Conservation (phyloP, 2,888 invertebrate genomes). For the Tetramorium bicarinatum region DNA sequence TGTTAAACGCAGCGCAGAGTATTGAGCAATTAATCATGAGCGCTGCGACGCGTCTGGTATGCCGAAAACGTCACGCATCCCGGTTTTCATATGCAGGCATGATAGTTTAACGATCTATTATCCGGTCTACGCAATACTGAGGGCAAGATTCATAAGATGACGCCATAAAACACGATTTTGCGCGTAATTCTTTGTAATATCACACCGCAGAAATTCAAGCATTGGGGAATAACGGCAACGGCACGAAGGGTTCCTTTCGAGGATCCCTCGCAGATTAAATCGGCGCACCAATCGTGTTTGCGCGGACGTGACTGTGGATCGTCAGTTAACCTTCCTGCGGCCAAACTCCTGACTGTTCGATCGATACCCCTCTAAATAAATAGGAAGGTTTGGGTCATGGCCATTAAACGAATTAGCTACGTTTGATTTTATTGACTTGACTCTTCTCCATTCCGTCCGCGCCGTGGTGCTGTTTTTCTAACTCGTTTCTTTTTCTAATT, state of each 20-base stretch:
- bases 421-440: slow-evolving; percentile 81
- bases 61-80: slow-evolving; percentile 38
- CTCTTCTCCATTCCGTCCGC: slow-evolving; percentile 49
- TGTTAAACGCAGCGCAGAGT: slow-evolving; percentile 37
- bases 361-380: slow-evolving; percentile 82
- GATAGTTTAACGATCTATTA: slow-evolving; percentile 43
- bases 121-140: slow-evolving; percentile 14
- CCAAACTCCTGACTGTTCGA: slow-evolving; percentile 58
- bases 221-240: slow-evolving; percentile 51
- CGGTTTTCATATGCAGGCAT: slow-evolving; percentile 16
- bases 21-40: slow-evolving; percentile 47
- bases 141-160: slow-evolving; percentile 15
- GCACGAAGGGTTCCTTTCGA: slow-evolving; percentile 72
- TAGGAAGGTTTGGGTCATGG: slow-evolving; percentile 78
- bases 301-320: slow-evolving; percentile 82
- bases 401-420: slow-evolving; percentile 83
- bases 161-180: slow-evolving; percentile 18
- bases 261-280: slow-evolving; percentile 77
- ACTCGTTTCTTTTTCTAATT: slow-evolving; percentile 19
- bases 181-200: slow-evolving; percentile 30
- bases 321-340: slow-evolving; percentile 71
- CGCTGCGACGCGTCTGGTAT: slow-evolving; percentile 21
- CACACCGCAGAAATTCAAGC: slow-evolving; percentile 59
- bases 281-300: slow-evolving; percentile 82
- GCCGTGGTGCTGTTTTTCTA: slow-evolving; percentile 52